Evolutionary conservation across 2,888 invertebrate genomes (phyloP), one percentile per base, ranked within the genome.

Genomic region (Ornithoptera alexandrae): DNA sequence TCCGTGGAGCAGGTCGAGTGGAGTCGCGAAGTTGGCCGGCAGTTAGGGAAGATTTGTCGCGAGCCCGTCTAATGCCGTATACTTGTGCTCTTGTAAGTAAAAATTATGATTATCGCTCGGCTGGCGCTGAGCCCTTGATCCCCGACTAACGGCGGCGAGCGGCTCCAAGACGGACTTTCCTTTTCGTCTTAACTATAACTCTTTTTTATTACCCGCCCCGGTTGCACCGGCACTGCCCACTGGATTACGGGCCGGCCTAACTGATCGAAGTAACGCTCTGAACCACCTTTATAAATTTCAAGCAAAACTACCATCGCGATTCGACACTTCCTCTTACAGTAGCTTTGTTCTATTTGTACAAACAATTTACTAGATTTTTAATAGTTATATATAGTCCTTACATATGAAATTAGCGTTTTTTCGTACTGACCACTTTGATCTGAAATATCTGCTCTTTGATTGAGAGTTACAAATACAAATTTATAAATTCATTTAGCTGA

Each of bases 51-150:
- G 92, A 92, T 92, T 92, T 92, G 92, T 92, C 92, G 90, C 83
- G 78, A 79, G 82, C 75, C 84, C 84, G 80, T 81, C 90, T 91
- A 90, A 92, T 88, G 89, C 89, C 80, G 78, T 84, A 72, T 76
- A 86, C 89, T 88, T 82, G 79, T 82, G 85, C 86, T 85, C 88
- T 89, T 88, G 92, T 92, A 92, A 92, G 92, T 92, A 92, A 92
- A 92, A 92, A 92, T 92, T 92, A 92, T 92, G 92, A 92, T 92
- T 92, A 92, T 92, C 90, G 90, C 90, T 87, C 84, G 84, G 82
- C 84, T 84, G 82, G 89, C 83, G 81, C 84, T 89, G 90, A 92
- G 86, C 92, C 84, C 83, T 91, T 92, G 90, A 92, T 89, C 92
- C 91, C 81, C 84, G 87, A 90, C 90, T 91, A 91, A 90, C 90